Evolutionary conservation across 1,140 invertebrate genomes (phyloP).

Genomic region (Rhyzopertha dominica): DNA sequence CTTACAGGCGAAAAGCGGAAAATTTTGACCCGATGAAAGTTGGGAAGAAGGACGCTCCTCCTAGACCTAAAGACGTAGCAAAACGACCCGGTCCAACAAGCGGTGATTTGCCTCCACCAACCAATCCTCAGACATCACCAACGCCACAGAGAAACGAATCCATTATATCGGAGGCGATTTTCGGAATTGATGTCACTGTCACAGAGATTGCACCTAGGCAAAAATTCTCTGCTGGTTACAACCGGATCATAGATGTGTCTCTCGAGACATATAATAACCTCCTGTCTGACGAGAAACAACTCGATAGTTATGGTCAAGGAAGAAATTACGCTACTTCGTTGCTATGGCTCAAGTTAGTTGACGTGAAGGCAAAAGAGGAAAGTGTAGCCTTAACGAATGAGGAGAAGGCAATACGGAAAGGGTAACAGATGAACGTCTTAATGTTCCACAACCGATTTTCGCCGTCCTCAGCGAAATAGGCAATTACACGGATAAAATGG

Average conservation of each 20-base stretch:
- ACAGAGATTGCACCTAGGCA: slow-evolving; percentile 22
- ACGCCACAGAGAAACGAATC: slow-evolving; percentile 24
- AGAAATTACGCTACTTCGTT: slow-evolving; percentile 18
- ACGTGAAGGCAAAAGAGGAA: slow-evolving; percentile 25
- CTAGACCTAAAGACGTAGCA: background rate
- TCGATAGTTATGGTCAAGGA: slow-evolving; percentile 25
- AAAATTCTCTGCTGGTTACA: slow-evolving; percentile 14
- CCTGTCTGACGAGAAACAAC: slow-evolving; percentile 14
- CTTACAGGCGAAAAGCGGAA: slow-evolving; percentile 26
- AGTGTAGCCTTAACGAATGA: slow-evolving; percentile 14
- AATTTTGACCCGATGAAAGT: slow-evolving; percentile 24
- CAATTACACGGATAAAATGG: slow-evolving; percentile 24
- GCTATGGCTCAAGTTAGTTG: slow-evolving; percentile 16
- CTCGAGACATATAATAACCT: slow-evolving; percentile 15
- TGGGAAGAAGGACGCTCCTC: slow-evolving; percentile 14
- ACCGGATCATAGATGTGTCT: slow-evolving; percentile 12
- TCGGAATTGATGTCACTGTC: slow-evolving; percentile 20
- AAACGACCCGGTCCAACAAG: slow-evolving; percentile 4
- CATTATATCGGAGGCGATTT: slow-evolving; percentile 22
- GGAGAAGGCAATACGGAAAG: slow-evolving; percentile 26
- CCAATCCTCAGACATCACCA: slow-evolving; percentile 8
- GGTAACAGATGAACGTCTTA: slow-evolving; percentile 18
- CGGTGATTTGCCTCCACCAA: slow-evolving; percentile 11
- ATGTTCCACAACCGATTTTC: slow-evolving; percentile 29
- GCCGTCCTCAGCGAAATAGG: slow-evolving; percentile 24